Evolutionary conservation across 2,113 vertebrate genomes (phyloP).

Genomic region (Ceuthmochares aereus): DNA sequence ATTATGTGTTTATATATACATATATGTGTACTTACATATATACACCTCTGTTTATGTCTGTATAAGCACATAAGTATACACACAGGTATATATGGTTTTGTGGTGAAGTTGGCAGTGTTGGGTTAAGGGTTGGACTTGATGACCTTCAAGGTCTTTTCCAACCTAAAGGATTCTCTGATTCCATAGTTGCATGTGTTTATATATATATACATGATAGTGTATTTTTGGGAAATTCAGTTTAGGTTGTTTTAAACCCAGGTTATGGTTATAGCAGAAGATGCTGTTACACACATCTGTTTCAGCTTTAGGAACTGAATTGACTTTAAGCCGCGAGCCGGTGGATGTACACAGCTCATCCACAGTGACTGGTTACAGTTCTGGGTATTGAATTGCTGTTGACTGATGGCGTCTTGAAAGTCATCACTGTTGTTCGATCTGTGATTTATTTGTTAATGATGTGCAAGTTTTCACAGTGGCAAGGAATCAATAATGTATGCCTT

Average conservation of each 20-base stretch:
- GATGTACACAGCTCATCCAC: accelerated
- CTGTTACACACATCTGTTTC: too few relatives aligned
- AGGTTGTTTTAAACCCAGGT: not conserved
- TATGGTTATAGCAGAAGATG: not conserved
- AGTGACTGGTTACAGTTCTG: not conserved
- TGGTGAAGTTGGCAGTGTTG: too few relatives aligned
- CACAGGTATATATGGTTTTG: too few relatives aligned
- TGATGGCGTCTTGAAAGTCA: not conserved
- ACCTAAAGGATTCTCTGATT: too few relatives aligned
- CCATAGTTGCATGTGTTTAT: not conserved
- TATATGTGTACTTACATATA: too few relatives aligned
- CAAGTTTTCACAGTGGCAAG: not conserved
- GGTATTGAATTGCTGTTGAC: not conserved
- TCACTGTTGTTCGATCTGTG: not conserved
- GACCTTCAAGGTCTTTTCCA: too few relatives aligned
- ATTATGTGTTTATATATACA: not conserved
- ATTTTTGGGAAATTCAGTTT: not conserved
- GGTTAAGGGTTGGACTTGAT: too few relatives aligned
- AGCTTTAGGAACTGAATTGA: not conserved
- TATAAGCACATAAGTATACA: not conserved
- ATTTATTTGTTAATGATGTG: not conserved
- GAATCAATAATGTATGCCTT: not conserved
- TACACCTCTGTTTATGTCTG: too few relatives aligned
- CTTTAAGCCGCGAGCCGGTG: accelerated
- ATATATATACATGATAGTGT: not conserved